Evolutionary conservation across 2,888 invertebrate species (phyloP), one percentile per base, ranked within the genome.

Genomic region (Digitonthophagus gazella): DNA sequence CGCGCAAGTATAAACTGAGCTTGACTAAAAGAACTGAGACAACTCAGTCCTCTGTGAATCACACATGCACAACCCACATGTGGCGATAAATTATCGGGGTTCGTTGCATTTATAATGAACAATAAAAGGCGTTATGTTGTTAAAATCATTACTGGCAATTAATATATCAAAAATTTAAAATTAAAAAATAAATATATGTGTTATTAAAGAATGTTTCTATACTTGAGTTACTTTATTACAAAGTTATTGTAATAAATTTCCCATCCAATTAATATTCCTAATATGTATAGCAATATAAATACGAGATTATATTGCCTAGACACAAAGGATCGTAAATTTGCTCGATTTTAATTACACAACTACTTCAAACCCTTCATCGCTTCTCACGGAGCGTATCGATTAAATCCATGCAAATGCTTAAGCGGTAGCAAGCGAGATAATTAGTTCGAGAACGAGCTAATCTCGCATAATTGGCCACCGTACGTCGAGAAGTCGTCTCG

Each of bases 51-150:
- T 3, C 19, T 57, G 57, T 66, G 69, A 66, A 69, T 69, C 66
- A 69, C 66, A 22, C 69, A 44, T 63, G 56, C 57, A 14, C 69
- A 58, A 63, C 69, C 69, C 69, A 69, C 69, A 64, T 69, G 58
- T 58, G 66, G 55, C 66, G 16, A 66, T 69, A 66, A 69, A 69
- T 69, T 69, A 66, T 66, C 63, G 63, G 64, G 66, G 63, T 66
- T 66, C 66, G 69, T 69, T 66, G 66, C 66, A 69, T 66, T 69
- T 66, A 69, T 69, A 69, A 69, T 69, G 64, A 69, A 56, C 69
- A 68, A 68, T 68, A 64, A 68, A 58, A 44, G 58, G 65, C 19
- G 68, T 18, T 64, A 65, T 65, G 65, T 58, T 65, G 68, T 68
- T 65, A 68, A 68, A 67, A 28, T 58, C 57, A 16, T 18, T 19